Percentiles rank a stretch among this genome's conserved stretches.
phyloP scores from a whole-genome alignment of 1,140 invertebrate species.

The Diprion similis region DNA sequence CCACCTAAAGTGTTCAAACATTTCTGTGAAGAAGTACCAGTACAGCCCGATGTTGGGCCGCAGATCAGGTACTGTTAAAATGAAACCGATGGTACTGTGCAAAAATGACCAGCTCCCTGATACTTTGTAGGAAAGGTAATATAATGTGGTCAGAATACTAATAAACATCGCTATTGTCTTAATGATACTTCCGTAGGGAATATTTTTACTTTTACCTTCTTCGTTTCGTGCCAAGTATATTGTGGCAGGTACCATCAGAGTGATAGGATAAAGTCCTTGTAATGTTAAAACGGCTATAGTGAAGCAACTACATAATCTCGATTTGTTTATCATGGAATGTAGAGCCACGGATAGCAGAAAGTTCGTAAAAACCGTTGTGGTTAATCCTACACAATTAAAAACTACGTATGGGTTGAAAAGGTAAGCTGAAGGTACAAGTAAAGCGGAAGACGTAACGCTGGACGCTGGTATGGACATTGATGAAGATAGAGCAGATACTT shows the following conservation, averaged over 20 bases:
- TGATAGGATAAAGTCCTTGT: constrained; percentile 86
- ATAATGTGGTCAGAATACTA: constrained; percentile 40
- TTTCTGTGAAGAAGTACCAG: constrained; percentile 99
- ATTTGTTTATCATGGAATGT: constrained; percentile 73
- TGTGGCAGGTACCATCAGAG: constrained; percentile 81
- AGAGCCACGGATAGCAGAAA: constrained; percentile 77
- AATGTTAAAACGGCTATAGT: constrained; percentile 79
- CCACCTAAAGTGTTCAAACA: constrained; percentile 98
- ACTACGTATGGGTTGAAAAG: constrained; percentile 93
- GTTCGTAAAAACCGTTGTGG: constrained; percentile 91
- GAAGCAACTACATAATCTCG: constrained; percentile 66
- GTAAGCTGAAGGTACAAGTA: constrained; percentile 82
- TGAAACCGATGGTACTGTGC: constrained; percentile 51
- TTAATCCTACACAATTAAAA: constrained; percentile 88
- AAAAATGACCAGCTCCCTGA: constrained; percentile 56
- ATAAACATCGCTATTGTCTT: constrained; percentile 49
- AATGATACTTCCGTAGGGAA: constrained; percentile 32
- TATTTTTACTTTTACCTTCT: constrained; percentile 37
- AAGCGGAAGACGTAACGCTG: constrained; percentile 35
- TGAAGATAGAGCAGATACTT: constrained; percentile 24
- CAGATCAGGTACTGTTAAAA: constrained; percentile 83
- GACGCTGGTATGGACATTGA: constrained; percentile 25
- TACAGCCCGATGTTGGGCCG: constrained; percentile 97
- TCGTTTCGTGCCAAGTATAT: constrained; percentile 60
- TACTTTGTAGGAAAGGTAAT: constrained; percentile 47